phyloP scores from a whole-genome alignment of 1,140 invertebrate species.

The Drosophila littoralis region DNA sequence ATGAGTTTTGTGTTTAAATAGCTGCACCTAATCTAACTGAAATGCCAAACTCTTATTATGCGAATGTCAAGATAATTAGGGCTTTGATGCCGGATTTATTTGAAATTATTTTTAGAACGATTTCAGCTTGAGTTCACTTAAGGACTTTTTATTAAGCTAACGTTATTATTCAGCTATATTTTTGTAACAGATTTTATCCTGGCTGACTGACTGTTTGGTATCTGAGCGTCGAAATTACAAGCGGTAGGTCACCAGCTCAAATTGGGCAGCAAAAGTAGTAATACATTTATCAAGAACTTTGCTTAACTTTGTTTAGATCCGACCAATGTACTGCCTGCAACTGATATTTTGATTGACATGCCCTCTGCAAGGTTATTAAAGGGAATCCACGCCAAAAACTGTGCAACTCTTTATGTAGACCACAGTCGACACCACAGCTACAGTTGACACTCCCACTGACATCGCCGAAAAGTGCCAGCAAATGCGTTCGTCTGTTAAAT shows the following conservation, averaged over 20 bases:
- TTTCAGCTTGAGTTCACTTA: not conserved
- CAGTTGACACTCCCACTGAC: conserved; percentile 20
- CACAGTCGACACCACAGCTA: conserved; percentile 37
- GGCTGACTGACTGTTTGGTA: no score
- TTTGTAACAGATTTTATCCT: no score
- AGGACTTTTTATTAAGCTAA: not conserved
- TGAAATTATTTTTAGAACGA: not conserved
- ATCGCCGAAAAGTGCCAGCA: conserved; percentile 31
- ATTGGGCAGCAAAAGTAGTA: no score
- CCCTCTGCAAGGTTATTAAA: no score
- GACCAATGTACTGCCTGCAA: no score
- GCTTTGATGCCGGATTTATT: not conserved
- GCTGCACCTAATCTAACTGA: not conserved
- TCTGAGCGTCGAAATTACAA: no score
- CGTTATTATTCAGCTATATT: not conserved
- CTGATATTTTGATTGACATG: no score
- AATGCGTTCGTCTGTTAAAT: conserved; percentile 60
- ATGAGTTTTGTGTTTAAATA: conserved; percentile 42
- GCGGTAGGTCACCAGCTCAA: no score
- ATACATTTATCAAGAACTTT: no score
- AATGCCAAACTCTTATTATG: not conserved
- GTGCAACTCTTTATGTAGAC: conserved; percentile 37
- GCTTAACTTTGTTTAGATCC: no score
- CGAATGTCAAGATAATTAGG: not conserved
- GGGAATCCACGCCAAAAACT: conserved; percentile 2